Evolutionary conservation across 2,797 vertebrate species (phyloP).

Genomic region (Rhinichthys osculus): DNA sequence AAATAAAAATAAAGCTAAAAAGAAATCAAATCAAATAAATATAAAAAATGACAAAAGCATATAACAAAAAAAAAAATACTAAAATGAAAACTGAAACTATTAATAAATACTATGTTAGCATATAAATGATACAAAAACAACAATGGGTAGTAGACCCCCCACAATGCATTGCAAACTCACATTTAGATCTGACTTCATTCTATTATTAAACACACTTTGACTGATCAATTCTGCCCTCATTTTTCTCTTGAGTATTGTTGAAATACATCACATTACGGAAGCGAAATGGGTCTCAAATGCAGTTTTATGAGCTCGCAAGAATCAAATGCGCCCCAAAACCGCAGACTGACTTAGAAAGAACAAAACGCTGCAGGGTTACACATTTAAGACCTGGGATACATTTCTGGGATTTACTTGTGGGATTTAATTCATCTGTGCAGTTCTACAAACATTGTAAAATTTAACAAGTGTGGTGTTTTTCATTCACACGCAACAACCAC

Average conservation of each 20-base stretch:
- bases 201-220: not conserved
- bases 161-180: not conserved
- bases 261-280: not conserved
- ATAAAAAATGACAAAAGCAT: not conserved
- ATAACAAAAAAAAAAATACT: not conserved
- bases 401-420: slow-evolving; percentile 39
- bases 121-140: not conserved
- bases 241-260: not conserved
- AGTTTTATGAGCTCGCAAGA: not conserved
- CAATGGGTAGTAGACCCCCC: not conserved
- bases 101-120: not conserved
- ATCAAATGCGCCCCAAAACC: not conserved
- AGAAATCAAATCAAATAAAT: not conserved
- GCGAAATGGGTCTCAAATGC: not conserved
- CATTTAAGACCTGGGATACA: slow-evolving; percentile 17
- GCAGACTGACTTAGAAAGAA: not conserved
- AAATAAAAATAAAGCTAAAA: not conserved
- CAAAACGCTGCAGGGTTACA: not conserved
- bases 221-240: not conserved
- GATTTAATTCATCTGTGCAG: slow-evolving; percentile 37
- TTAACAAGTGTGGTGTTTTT: not conserved
- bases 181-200: not conserved
- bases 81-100: not conserved
- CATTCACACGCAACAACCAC: slow-evolving; percentile 3
- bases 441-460: not conserved